Conservation (phyloP, 1,140 invertebrate species). For the Aphelinus atriplicis region DNA sequence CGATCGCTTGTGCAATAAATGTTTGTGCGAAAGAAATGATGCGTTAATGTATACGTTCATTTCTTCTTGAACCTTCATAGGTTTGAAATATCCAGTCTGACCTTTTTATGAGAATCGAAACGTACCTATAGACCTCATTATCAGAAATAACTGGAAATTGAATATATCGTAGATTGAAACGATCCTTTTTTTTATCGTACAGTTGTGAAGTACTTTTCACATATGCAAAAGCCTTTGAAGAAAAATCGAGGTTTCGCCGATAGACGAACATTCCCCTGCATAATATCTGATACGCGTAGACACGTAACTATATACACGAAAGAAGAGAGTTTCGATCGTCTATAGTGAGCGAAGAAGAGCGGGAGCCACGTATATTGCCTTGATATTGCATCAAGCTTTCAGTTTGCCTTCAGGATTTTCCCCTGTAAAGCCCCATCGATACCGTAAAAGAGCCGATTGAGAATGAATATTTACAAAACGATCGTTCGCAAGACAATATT, state of each 20-base stretch:
- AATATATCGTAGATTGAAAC: not conserved
- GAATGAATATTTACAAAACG: not conserved
- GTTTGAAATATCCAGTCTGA: too few relatives aligned
- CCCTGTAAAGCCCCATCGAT: not conserved
- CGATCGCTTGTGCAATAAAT: too few relatives aligned
- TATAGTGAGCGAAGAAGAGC: not conserved
- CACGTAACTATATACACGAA: not conserved
- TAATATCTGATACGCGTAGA: slow-evolving; percentile 4
- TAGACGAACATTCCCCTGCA: slow-evolving; percentile 3
- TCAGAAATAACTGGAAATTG: too few relatives aligned
- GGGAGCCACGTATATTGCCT: slow-evolving; percentile 3
- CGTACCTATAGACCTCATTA: too few relatives aligned
- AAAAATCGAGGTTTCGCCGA: not conserved
- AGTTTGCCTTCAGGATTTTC: not conserved
- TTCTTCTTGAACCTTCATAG: too few relatives aligned
- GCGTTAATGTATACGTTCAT: too few relatives aligned
- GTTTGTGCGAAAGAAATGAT: too few relatives aligned
- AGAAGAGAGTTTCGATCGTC: slow-evolving; percentile 12
- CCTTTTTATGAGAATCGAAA: too few relatives aligned
- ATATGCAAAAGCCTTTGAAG: not conserved
- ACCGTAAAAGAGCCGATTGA: not conserved
- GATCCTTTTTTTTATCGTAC: not conserved
- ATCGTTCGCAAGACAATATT: too few relatives aligned
- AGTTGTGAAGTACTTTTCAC: slow-evolving; percentile 1
- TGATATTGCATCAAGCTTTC: not conserved